phyloP scores from a whole-genome alignment of 2,888 invertebrate species.

The Pocota personata region DNA sequence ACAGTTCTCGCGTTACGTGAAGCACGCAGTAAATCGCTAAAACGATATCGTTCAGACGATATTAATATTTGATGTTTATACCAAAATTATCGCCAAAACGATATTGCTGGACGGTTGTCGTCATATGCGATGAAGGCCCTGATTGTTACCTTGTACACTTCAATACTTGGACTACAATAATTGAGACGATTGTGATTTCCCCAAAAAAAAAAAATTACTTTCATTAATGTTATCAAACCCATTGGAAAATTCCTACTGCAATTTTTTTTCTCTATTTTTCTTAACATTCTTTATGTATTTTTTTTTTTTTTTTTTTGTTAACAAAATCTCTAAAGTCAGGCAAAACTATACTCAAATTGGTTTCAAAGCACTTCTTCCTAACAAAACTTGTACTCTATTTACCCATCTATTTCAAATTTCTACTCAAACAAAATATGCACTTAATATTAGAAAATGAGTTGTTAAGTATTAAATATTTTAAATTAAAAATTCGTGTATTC shows the following conservation, averaged over 20 bases:
- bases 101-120: no score
- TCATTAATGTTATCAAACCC: background rate
- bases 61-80: no score
- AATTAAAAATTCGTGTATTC: slow-evolving; percentile 10
- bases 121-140: no score
- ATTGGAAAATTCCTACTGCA: background rate
- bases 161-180: no score
- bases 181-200: no score
- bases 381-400: slow-evolving; percentile 54
- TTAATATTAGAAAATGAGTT: slow-evolving; percentile 16
- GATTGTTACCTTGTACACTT: no score
- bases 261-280: background rate
- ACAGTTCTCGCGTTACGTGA: no score
- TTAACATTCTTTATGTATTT: background rate
- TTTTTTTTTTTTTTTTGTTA: background rate
- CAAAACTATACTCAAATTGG: slow-evolving; percentile 59
- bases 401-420: slow-evolving; percentile 49
- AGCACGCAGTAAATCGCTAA: no score
- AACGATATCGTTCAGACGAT: no score
- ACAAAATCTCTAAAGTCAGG: slow-evolving; percentile 12
- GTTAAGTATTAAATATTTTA: slow-evolving; percentile 25
- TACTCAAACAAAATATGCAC: slow-evolving; percentile 7
- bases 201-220: background rate
- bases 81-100: no score
- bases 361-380: slow-evolving; percentile 68